Evolutionary conservation across 2,797 vertebrate genomes (phyloP).

Genomic region (Protonibea diacanthus): DNA sequence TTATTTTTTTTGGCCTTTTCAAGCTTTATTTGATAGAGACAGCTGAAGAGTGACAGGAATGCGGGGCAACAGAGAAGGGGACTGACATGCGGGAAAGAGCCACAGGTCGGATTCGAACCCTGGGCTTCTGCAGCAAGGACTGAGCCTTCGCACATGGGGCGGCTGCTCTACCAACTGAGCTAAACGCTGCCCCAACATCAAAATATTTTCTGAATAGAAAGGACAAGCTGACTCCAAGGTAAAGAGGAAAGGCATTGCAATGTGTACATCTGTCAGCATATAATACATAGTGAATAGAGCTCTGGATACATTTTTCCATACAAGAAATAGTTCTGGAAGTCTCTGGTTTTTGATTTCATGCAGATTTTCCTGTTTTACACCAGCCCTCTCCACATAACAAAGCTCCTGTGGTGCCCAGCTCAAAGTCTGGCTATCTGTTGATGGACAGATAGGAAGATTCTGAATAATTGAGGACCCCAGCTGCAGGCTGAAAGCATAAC

Average conservation of each 20-base stretch:
- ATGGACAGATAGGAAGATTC: conserved; percentile 62
- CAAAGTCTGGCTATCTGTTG: conserved; percentile 57
- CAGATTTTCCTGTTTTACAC: conserved; percentile 55
- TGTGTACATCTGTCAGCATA: conserved; percentile 44
- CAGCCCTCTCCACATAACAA: conserved; percentile 29
- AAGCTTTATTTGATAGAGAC: no score
- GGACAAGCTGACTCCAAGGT: conserved; percentile 40
- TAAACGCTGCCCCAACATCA: neutral
- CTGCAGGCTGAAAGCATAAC: conserved; percentile 68
- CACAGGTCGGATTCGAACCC: no score
- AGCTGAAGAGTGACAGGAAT: no score
- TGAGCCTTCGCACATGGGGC: no score
- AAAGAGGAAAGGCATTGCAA: conserved; percentile 42
- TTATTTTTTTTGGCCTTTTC: no score
- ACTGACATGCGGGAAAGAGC: no score
- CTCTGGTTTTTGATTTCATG: conserved; percentile 56
- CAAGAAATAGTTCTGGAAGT: conserved; percentile 36
- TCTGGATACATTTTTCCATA: conserved; percentile 49
- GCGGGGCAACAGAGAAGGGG: no score
- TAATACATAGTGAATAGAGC: conserved; percentile 67
- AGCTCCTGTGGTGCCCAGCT: conserved; percentile 30
- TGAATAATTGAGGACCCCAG: conserved; percentile 74
- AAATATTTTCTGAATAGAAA: conserved; percentile 31
- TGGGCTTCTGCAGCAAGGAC: no score
- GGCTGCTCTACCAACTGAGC: no score